Conservation (phyloP, 2,113 vertebrate genomes). For the Centrocercus urophasianus region DNA sequence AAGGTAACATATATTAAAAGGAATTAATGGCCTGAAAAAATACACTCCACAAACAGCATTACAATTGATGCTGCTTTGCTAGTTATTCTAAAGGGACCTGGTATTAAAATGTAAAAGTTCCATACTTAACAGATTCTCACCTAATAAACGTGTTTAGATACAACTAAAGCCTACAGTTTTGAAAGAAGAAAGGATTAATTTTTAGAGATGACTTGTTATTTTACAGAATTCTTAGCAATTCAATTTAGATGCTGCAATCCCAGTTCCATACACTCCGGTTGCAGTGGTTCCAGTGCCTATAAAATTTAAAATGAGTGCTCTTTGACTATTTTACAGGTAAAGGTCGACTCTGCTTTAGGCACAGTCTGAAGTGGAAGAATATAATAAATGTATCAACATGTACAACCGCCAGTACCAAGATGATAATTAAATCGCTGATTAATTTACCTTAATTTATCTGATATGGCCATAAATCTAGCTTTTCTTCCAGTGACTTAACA, state of each 20-base stretch:
- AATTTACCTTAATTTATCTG: not conserved
- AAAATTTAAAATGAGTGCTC: slow-evolving; percentile 45
- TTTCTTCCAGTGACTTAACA: not conserved
- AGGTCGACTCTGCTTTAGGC: not conserved
- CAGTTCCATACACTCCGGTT: not conserved
- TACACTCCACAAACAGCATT: slow-evolving; percentile 55
- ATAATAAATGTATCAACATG: not conserved
- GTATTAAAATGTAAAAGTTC: slow-evolving; percentile 67
- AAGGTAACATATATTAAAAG: slow-evolving; percentile 64
- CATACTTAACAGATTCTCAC: slow-evolving; percentile 74
- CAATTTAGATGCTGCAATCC: slow-evolving; percentile 19
- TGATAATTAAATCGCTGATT: not conserved
- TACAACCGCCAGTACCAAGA: not conserved
- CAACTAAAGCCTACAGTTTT: slow-evolving; percentile 51
- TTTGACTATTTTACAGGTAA: slow-evolving; percentile 24
- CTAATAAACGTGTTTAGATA: slow-evolving; percentile 72
- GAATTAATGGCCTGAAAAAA: slow-evolving; percentile 69
- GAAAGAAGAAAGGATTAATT: slow-evolving; percentile 43
- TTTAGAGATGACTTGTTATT: slow-evolving; percentile 58
- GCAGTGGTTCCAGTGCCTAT: slow-evolving; percentile 28
- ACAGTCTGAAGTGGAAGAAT: not conserved
- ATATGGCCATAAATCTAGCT: not conserved
- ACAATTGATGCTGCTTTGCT: slow-evolving; percentile 68
- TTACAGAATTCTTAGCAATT: slow-evolving; percentile 57
- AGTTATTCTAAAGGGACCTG: slow-evolving; percentile 64